Percentiles rank a stretch among this genome's conserved stretches.
These are phyloP conservation scores for Platycheirus albimanus DNA, from an alignment of 2,888 invertebrate species.

Conservation along the genomic window DNA sequence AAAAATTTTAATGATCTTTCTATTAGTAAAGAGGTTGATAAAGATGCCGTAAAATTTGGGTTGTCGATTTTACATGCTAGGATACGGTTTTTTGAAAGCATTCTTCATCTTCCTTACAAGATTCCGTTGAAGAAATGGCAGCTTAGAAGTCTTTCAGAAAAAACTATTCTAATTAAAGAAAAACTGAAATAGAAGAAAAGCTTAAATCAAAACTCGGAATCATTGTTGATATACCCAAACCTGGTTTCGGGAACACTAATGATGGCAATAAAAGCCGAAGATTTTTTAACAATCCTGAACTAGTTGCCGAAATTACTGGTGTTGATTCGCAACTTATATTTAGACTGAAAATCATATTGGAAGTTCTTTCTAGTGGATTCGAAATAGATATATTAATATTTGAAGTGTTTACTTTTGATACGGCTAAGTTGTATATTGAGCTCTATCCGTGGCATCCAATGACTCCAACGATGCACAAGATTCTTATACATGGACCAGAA, in stretches of 20 bases:
- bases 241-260: slow-evolving; percentile 78
- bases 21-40: slow-evolving; percentile 66
- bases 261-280: slow-evolving; percentile 28
- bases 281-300: background rate
- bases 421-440: too few species aligned
- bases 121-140: slow-evolving; percentile 76
- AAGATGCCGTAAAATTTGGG: slow-evolving; percentile 60
- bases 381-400: background rate
- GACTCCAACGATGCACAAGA: too few species aligned
- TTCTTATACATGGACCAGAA: too few species aligned
- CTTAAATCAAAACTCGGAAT: slow-evolving; percentile 75
- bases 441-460: too few species aligned
- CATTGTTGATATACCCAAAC: slow-evolving; percentile 77
- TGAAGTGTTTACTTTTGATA: too few species aligned
- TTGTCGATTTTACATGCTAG: background rate
- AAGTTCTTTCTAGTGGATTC: background rate
- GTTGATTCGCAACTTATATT: slow-evolving; percentile 2
- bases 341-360: background rate
- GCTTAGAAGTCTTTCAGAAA: slow-evolving; percentile 12
- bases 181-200: slow-evolving; percentile 33
- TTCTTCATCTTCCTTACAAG: slow-evolving; percentile 77
- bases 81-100: background rate
- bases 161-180: background rate
- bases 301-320: slow-evolving; percentile 4
- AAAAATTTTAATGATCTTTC: slow-evolving; percentile 55